Evolutionary conservation across 2,113 vertebrate species (phyloP), one percentile per base, ranked within the genome.

Genomic region (Paradoxurus hermaphroditus): DNA sequence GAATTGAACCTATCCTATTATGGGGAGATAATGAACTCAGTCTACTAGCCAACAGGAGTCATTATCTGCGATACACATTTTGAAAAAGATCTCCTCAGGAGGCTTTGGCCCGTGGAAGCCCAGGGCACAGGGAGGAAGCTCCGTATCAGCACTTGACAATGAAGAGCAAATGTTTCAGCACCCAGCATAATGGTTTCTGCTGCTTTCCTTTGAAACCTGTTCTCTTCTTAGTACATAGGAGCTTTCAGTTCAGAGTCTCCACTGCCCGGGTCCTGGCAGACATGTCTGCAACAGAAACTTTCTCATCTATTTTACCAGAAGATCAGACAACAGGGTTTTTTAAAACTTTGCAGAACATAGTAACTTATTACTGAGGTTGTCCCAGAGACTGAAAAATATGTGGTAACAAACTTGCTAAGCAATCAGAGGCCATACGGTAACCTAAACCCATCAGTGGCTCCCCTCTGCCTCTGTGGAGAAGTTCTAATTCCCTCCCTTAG

Each of bases 1-100:
- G 98, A 98, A 98, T 98, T 87, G 98, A 97, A 97, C 88, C 95
- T 82, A 88, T 94, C 98, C 98, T 98, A 96, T 98, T 98, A 96
- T 79, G 63, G 86, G 86, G 87, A 98, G 96, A 98, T 98, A 99
- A 98, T 98, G 97, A 98, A 97, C 65, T 62, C 46, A 34, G 91
- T 92, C 95, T 95, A 65, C 86, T 70, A 92, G 95, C 98, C 97
- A 96, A 85, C 88, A 59, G 90, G 70, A 96, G 97, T 90, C 87
- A 97, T 97, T 98, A 96, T 92, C 90, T 84, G 84, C 62, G 67
- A 90, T 59, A 77, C 36, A 83, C 62, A 65, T 97, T 75, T 96
- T 91, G 79, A 94, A 89, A 95, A 92, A 85, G 73, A 56, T 84
- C 78, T 89, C 93, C 62, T 95, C 86, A 70, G 6, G 72, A 96